Conservation (phyloP, 2,113 vertebrate species). For the Rhinichthys klamathensis region DNA sequence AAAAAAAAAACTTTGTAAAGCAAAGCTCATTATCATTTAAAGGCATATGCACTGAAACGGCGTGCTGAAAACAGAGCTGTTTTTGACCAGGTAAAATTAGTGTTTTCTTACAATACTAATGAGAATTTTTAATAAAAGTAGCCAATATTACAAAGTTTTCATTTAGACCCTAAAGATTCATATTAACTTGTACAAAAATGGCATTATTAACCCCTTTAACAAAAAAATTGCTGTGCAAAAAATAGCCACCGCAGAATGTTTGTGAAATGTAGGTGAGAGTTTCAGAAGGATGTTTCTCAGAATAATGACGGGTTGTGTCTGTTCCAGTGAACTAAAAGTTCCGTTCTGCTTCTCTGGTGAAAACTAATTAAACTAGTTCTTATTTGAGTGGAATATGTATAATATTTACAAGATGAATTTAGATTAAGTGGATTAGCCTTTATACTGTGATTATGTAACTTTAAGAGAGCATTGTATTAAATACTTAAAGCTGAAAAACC, state of each 20-base stretch:
- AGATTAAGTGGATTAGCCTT: not conserved
- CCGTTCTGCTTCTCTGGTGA: not conserved
- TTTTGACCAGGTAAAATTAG: too few relatives aligned
- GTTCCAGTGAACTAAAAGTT: not conserved
- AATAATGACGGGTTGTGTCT: not conserved
- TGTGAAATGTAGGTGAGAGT: not conserved
- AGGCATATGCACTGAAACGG: too few relatives aligned
- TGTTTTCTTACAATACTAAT: too few relatives aligned
- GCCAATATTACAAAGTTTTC: too few relatives aligned
- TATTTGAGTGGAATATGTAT: not conserved
- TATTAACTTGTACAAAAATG: too few relatives aligned
- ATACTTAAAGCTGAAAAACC: not conserved
- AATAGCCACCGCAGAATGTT: not conserved
- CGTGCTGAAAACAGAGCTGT: too few relatives aligned
- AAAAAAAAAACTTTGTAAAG: too few relatives aligned
- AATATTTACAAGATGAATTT: not conserved
- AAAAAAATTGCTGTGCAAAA: not conserved
- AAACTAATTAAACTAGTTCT: not conserved
- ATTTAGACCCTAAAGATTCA: too few relatives aligned
- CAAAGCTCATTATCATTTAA: too few relatives aligned
- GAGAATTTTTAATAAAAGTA: too few relatives aligned
- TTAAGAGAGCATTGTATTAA: not conserved
- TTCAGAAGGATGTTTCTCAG: slow-evolving; percentile 7
- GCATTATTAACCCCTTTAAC: too few relatives aligned
- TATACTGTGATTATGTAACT: not conserved